Conservation (phyloP, 2,113 vertebrate genomes). For the Centropus bengalensis region DNA sequence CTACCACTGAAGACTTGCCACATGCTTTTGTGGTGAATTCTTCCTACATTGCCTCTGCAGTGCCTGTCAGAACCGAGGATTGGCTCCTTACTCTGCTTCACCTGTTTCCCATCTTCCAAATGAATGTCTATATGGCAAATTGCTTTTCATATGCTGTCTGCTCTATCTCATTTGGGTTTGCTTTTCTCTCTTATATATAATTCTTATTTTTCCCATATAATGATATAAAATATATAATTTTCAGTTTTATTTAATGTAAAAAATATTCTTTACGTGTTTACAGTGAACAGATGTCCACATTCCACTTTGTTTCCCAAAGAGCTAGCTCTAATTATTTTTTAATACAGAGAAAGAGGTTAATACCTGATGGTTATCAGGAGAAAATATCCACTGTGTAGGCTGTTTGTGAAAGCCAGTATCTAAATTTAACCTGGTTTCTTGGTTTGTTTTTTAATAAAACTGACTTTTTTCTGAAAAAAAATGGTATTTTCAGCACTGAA, state of each 20-base stretch:
- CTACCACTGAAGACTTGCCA: not conserved
- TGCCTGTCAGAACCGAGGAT: not conserved
- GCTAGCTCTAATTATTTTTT: not conserved
- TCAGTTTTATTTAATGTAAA: not conserved
- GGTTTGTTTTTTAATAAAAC: not conserved
- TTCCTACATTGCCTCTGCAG: not conserved
- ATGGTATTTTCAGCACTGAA: not conserved
- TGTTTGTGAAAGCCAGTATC: not conserved
- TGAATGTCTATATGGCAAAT: not conserved
- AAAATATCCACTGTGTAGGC: slow-evolving; percentile 28
- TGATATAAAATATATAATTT: not conserved
- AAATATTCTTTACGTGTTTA: not conserved
- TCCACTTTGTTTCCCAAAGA: slow-evolving; percentile 4
- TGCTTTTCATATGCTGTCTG: not conserved
- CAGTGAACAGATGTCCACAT: not conserved
- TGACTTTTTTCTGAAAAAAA: not conserved
- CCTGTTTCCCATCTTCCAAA: not conserved
- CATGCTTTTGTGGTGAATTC: not conserved
- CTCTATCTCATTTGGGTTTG: not conserved
- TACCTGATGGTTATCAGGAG: slow-evolving; percentile 26
- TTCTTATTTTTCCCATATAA: not conserved
- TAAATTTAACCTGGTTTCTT: slow-evolving; percentile 13
- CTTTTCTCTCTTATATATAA: not conserved
- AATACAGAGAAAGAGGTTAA: not conserved
- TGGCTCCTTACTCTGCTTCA: not conserved